Percentiles rank a stretch among this genome's conserved stretches.
These are phyloP conservation scores for Drosophila cyrtoloma DNA, from an alignment of 2,888 invertebrate genomes.

Conservation along the genomic window DNA sequence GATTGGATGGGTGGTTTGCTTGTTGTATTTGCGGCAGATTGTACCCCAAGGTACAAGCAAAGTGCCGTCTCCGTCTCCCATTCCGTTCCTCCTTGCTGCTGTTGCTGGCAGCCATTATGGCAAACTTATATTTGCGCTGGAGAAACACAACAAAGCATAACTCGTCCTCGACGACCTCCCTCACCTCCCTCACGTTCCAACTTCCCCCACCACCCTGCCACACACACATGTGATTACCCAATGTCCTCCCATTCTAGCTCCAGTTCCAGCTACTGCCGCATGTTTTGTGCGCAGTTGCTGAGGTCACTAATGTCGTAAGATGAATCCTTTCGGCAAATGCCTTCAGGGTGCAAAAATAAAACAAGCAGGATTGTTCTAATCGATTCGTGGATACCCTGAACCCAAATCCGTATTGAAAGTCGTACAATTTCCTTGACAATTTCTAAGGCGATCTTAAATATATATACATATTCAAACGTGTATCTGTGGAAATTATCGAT, in stretches of 20 bases:
- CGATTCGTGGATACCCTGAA: neutral
- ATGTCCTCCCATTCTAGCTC: slow-evolving; percentile 12
- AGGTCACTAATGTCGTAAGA: slow-evolving; percentile 83
- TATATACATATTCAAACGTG: too few species aligned
- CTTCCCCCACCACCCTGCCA: neutral
- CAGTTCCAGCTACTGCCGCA: slow-evolving; percentile 36
- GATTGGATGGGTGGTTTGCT: slow-evolving; percentile 20
- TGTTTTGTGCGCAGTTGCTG: slow-evolving; percentile 77
- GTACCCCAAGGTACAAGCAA: slow-evolving; percentile 74
- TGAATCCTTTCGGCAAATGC: slow-evolving; percentile 82
- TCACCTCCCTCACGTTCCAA: neutral
- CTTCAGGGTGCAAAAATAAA: slow-evolving; percentile 81
- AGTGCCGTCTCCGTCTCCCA: slow-evolving; percentile 30
- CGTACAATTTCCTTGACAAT: neutral
- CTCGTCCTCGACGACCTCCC: slow-evolving; percentile 10
- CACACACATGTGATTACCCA: slow-evolving; percentile 34
- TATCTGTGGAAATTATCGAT: neutral
- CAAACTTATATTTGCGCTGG: slow-evolving; percentile 78
- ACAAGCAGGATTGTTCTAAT: slow-evolving; percentile 13
- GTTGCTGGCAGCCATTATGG: slow-evolving; percentile 78
- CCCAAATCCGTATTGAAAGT: neutral
- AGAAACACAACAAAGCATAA: slow-evolving; percentile 68
- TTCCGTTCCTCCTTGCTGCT: slow-evolving; percentile 27
- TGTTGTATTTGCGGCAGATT: slow-evolving; percentile 73
- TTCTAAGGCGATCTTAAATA: neutral